Conservation (phyloP, 2,888 invertebrate species). For the Idaea aversata region DNA sequence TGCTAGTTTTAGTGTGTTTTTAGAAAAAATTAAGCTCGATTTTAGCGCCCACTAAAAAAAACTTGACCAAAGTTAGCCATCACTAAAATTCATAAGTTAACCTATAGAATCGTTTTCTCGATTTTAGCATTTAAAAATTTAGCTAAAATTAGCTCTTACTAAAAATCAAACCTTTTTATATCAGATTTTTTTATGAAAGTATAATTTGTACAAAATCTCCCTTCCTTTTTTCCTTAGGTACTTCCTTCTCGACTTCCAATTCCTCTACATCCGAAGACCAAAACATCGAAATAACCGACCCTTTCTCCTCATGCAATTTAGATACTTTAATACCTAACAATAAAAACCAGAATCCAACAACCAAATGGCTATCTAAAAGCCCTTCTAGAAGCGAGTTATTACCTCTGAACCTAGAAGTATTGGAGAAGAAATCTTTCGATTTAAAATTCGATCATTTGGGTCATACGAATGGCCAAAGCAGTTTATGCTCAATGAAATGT, state of each 20-base stretch:
- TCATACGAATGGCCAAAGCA: constrained; percentile 20
- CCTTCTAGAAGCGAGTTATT: constrained; percentile 16
- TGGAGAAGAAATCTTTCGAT: constrained; percentile 19
- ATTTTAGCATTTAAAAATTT: too few relatives aligned
- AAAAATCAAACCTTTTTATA: too few relatives aligned
- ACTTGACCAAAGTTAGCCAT: too few relatives aligned
- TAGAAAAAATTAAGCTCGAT: background rate
- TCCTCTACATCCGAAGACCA: background rate
- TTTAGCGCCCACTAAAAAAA: too few relatives aligned
- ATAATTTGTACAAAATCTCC: too few relatives aligned
- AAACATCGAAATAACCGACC: background rate
- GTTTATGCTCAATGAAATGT: constrained; percentile 53
- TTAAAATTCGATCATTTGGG: constrained; percentile 14
- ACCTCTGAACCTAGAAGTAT: constrained; percentile 18
- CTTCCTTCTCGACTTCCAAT: background rate
- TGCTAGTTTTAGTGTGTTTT: constrained; percentile 4
- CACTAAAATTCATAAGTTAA: too few relatives aligned
- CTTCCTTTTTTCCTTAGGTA: background rate
- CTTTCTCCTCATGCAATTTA: background rate
- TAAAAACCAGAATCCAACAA: background rate
- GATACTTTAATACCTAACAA: background rate
- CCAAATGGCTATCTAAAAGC: constrained; percentile 8
- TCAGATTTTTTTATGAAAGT: too few relatives aligned
- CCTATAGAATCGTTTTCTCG: too few relatives aligned
- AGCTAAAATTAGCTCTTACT: too few relatives aligned